Conservation (phyloP, 2,113 vertebrate species). For the Lota lota region DNA sequence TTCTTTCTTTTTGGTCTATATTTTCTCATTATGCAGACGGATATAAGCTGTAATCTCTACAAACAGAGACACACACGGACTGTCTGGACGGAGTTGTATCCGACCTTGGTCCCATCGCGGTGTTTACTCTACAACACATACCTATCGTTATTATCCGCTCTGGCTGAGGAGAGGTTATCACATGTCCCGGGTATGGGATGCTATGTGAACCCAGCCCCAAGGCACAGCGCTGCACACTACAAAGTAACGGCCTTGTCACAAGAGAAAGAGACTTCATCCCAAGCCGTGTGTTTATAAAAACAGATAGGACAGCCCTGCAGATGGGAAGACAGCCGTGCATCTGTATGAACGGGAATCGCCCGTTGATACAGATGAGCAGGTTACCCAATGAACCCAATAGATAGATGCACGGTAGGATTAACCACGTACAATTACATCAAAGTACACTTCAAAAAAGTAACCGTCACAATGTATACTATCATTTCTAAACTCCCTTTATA, state of each 20-base stretch:
- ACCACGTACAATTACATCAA: too few species aligned
- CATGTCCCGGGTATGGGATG: constrained; percentile 28
- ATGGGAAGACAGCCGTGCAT: too few species aligned
- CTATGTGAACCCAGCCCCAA: constrained; percentile 49
- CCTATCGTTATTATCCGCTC: constrained; percentile 61
- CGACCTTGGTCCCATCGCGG: constrained; percentile 35
- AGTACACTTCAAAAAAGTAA: too few species aligned
- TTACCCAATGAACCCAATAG: too few species aligned
- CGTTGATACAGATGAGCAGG: too few species aligned
- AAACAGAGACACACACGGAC: constrained; percentile 19
- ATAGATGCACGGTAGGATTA: too few species aligned
- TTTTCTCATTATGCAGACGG: constrained; percentile 19
- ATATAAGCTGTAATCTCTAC: constrained; percentile 26
- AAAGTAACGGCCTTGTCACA: constrained; percentile 8
- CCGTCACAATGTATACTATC: too few species aligned
- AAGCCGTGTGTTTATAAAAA: neutral
- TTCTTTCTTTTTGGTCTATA: constrained; percentile 10
- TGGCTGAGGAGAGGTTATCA: constrained; percentile 61
- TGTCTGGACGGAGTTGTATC: constrained; percentile 15
- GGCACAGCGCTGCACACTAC: constrained; percentile 19
- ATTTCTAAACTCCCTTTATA: too few species aligned
- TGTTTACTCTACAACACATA: constrained; percentile 52
- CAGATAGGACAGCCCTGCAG: too few species aligned
- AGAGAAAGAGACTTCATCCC: neutral
- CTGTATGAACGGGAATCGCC: too few species aligned